Evolutionary conservation across 2,797 vertebrate species (phyloP), one percentile per base, ranked within the genome.

Genomic region (Steatocranus sp.): DNA sequence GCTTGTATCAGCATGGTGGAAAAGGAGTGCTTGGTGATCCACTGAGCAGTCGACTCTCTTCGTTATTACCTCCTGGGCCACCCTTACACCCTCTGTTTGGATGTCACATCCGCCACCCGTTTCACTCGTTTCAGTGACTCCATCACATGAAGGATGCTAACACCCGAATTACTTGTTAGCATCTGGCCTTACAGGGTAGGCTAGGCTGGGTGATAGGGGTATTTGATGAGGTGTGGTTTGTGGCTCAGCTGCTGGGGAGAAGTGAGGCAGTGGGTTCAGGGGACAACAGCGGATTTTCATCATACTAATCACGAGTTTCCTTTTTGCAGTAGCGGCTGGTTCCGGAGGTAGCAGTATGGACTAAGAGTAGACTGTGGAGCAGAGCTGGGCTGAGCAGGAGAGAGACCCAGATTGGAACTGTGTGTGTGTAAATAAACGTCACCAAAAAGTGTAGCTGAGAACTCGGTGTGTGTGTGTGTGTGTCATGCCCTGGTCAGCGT

Each of bases 141-240:
- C 18, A 61, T 61, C 6, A 8, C 56, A 61, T 61, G 6, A 61
- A 61, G 6, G 30, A 61, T 34, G 56, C 30, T 36, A 34, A 61
- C 56, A n/a, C 6, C 30, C 0, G 3, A 34, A n/a, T 61, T 6
- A 61, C 56, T 5, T 32, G 6, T 61, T 61, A 34, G 5, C 34
- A 61, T 34, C 30, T 36, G 30, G 18, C 18, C 32, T 34, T 61
- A 61, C 56, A 61, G 30, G 10, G 30, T 34, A n/a, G 30, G 30
- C 18, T 61, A 61, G 30, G 56, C 0, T 0, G 0, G 56, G 11
- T n/a, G 18, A 34, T n/a, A 6, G 56, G 56, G 56, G 32, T 12
- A 61, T 61, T 34, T 34, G 10, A 36, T 61, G 0, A 34, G 56
- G 11, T 61, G 32, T 8, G 18, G 6, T n/a, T 61, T 61, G 7